phyloP scores from a whole-genome alignment of 2,797 vertebrate genomes.

The Pyrocephalus nanus region DNA sequence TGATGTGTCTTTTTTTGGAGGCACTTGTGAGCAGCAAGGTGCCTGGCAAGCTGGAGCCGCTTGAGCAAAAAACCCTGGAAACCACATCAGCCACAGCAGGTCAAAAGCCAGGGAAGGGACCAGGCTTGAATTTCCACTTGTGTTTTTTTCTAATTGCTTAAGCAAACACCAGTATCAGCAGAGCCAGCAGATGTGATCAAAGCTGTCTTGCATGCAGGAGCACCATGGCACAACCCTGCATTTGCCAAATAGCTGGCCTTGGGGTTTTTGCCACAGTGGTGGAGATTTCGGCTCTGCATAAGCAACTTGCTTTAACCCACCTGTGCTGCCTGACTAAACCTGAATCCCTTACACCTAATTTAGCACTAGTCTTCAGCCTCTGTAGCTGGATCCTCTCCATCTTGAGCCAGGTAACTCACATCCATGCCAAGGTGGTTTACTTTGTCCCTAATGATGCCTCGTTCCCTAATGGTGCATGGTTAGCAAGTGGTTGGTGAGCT shows the following conservation, averaged over 20 bases:
- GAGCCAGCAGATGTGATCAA: neutral
- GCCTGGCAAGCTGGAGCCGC: neutral
- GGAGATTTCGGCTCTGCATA: neutral
- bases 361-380: neutral
- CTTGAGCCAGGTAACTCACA: fast-evolving
- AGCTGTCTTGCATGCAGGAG: fast-evolving
- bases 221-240: fast-evolving
- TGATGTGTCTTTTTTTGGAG: neutral
- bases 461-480: fast-evolving
- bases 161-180: neutral
- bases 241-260: fast-evolving
- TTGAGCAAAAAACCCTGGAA: neutral
- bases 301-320: neutral
- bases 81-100: neutral
- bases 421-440: neutral
- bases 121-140: neutral
- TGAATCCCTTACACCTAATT: neutral
- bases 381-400: neutral
- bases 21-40: neutral
- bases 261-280: fast-evolving
- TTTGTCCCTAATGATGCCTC: neutral
- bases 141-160: neutral
- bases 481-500: neutral
- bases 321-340: neutral
- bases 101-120: neutral